Conservation (phyloP, 35 echinoderm and acorn worm genomes). For the Lytechinus variegatus region DNA sequence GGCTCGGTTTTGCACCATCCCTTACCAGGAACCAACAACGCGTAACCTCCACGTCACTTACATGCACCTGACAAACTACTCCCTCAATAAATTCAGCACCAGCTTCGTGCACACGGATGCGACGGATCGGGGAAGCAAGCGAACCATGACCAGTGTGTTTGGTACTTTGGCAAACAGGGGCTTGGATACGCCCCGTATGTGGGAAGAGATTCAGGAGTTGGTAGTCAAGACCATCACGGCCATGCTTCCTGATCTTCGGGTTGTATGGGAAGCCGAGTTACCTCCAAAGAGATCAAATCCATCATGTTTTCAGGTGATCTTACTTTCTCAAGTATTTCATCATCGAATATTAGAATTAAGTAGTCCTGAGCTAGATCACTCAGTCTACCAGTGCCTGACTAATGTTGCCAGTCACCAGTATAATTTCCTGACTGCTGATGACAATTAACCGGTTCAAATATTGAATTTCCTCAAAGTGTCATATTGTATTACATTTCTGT, state of each 20-base stretch:
- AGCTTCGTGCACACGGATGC: slow-evolving; percentile 69
- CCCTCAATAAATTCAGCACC: slow-evolving; percentile 76
- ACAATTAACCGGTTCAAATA: no score
- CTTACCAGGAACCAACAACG: slow-evolving; percentile 72
- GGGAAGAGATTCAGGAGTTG: slow-evolving; percentile 70
- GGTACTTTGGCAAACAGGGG: slow-evolving; percentile 53
- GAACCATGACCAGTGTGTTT: slow-evolving; percentile 75
- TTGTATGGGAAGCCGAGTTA: slow-evolving; percentile 64
- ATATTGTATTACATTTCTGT: no score
- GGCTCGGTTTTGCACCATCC: slow-evolving; percentile 78
- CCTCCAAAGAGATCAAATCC: slow-evolving; percentile 66
- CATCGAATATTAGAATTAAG: not conserved
- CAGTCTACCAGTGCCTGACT: not conserved
- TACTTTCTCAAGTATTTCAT: not conserved
- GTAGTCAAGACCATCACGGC: slow-evolving; percentile 77
- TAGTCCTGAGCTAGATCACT: not conserved
- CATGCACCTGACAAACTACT: slow-evolving; percentile 88
- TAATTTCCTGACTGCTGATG: no score
- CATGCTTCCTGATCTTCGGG: slow-evolving; percentile 76
- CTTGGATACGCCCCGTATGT: slow-evolving; percentile 54
- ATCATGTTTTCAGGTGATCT: slow-evolving; percentile 79
- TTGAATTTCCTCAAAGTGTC: no score
- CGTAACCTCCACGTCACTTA: slow-evolving; percentile 74
- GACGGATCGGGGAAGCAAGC: slow-evolving; percentile 73
- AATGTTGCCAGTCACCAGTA: no score